Percentiles rank a stretch among this genome's conserved stretches.
Evolutionary conservation across 2,113 vertebrate genomes (phyloP).

Genomic region (Catagonus wagneri): DNA sequence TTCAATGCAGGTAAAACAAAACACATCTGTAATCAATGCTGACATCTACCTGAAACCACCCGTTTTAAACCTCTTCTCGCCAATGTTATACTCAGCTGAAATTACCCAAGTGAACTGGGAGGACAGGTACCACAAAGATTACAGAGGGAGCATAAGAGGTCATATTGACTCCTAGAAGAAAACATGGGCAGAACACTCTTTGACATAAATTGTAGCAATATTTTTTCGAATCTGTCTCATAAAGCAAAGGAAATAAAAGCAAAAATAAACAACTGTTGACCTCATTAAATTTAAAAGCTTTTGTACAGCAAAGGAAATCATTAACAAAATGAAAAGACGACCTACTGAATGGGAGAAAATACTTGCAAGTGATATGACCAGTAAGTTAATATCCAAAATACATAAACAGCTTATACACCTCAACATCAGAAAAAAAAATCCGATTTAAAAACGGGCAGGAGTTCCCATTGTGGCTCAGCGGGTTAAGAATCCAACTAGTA

Average conservation of each 20-base stretch:
- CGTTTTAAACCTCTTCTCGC: background rate
- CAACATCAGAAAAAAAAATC: background rate
- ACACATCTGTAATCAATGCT: background rate
- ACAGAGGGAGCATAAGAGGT: background rate
- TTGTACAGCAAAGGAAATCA: background rate
- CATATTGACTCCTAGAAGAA: background rate
- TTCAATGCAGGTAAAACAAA: background rate
- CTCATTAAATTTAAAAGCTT: background rate
- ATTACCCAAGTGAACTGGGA: background rate
- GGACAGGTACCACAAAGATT: background rate
- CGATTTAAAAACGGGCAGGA: background rate
- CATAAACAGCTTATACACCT: background rate
- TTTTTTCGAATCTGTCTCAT: background rate
- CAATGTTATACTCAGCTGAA: background rate
- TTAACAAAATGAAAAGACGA: background rate
- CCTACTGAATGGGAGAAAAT: background rate
- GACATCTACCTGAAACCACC: background rate
- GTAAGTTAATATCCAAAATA: background rate
- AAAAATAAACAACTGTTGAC: background rate
- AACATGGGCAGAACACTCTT: background rate
- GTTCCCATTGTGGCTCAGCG: too few relatives aligned
- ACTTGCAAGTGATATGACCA: background rate
- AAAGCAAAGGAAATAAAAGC: background rate
- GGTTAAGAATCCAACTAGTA: too few relatives aligned
- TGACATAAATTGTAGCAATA: background rate